These are phyloP conservation scores for Pelodytes ibericus DNA, from an alignment of 2,797 vertebrate genomes.

Conservation along the genomic window DNA sequence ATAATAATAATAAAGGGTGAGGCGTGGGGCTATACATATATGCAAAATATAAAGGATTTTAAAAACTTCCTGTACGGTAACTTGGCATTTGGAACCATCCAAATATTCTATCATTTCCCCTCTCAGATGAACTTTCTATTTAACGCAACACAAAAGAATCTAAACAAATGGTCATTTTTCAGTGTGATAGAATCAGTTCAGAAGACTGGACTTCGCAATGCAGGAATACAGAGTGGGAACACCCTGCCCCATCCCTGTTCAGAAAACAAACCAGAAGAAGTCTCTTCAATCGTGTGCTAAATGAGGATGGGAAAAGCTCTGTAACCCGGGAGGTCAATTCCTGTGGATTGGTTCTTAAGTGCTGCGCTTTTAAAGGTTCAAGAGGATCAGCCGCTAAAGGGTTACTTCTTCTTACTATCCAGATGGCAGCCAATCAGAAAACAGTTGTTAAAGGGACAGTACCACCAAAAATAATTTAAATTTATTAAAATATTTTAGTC, in stretches of 20 bases:
- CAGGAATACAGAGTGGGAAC: slow-evolving; percentile 13
- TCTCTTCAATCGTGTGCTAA: slow-evolving; percentile 24
- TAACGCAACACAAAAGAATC: slow-evolving; percentile 45
- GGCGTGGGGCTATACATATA: too few species aligned
- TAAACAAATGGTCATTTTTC: slow-evolving; percentile 43
- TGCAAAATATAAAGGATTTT: neutral
- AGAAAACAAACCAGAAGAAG: neutral
- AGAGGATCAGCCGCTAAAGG: slow-evolving; percentile 22
- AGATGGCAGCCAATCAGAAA: neutral
- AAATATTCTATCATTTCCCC: slow-evolving; percentile 37
- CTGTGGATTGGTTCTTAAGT: neutral
- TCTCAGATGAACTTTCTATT: slow-evolving; percentile 3
- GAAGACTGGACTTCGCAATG: neutral
- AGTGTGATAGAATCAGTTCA: slow-evolving; percentile 31
- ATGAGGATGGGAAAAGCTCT: slow-evolving; percentile 41
- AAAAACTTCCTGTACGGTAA: slow-evolving; percentile 8
- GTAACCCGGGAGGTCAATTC: slow-evolving; percentile 35
- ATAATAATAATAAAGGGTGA: too few species aligned
- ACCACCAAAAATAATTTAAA: too few species aligned
- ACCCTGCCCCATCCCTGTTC: slow-evolving; percentile 7
- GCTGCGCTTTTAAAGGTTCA: neutral
- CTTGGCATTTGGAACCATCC: slow-evolving; percentile 21
- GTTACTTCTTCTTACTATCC: neutral
- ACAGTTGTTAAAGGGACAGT: too few species aligned
- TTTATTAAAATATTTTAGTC: too few species aligned